Evolutionary conservation across 1,140 invertebrate species (phyloP), one percentile per base, ranked within the genome.

Genomic region (Planococcus citri): DNA sequence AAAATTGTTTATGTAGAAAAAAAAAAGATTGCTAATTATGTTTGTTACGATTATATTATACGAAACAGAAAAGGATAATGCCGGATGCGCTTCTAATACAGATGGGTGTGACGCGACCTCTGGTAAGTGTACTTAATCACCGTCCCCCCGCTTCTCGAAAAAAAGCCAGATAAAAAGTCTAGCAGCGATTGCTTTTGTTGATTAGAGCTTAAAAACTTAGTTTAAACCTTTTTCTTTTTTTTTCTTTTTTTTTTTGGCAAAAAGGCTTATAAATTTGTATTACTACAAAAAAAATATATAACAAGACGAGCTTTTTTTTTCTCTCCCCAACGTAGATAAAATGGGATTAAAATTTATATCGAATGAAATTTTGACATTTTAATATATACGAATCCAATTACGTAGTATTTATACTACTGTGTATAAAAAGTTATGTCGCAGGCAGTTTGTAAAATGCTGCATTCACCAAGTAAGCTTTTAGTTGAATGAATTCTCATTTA

Each of bases 41-140:
- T 64, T 64, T 64, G 25, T 25, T 64, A 58, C 21, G 51, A 27
- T 64, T 24, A 22, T 22, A 64, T 20, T 10, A 64, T 25, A 64
- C 21, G 41, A 51, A 51, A 27, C 60, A 64, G 60, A 64, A 64
- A 64, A 64, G 25, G 60, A 64, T 64, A 64, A 64, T 64, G 10
- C 60, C 60, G 60, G 60, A 64, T 64, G 60, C 25, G 21, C 60
- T 27, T 64, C 60, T 64, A 64, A 64, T 27, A 17, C 60, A 21
- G 60, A 64, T 64, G 60, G 60, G 60, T 64, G 60, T 64, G 60
- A 64, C 22, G 60, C 60, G 8, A 20, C 60, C 25, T 64, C 60
- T 64, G 60, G 60, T 64, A 64, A 64, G 60, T 64, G 21, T 64
- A 64, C 22, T 64, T 64, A 25, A 64, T 27, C 25, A 64, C 60